These are phyloP conservation scores for Amazona ochrocephala DNA, from an alignment of 2,797 vertebrate genomes.

Conservation along the genomic window DNA sequence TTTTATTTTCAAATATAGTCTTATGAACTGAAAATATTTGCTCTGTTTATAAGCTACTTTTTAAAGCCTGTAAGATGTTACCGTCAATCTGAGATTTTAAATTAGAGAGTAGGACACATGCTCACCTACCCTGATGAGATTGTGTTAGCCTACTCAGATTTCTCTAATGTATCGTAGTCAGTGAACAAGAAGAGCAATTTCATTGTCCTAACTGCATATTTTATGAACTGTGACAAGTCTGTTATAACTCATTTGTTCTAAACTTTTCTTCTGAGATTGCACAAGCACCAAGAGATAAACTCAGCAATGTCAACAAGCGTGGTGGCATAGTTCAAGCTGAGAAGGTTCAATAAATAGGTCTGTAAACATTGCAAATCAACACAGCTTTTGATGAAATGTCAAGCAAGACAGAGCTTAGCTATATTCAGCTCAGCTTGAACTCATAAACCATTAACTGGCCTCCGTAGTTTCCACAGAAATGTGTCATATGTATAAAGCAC, in stretches of 20 bases:
- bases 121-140: conserved; percentile 16
- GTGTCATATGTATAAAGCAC: conserved; percentile 63
- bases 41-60: not conserved
- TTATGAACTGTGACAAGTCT: conserved; percentile 71
- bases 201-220: conserved; percentile 67
- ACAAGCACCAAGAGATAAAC: conserved; percentile 72
- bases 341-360: conserved; percentile 79
- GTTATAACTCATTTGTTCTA: conserved; percentile 66
- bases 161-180: conserved; percentile 44
- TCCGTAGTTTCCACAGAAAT: conserved; percentile 68
- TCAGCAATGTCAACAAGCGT: conserved; percentile 75
- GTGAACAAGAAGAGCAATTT: conserved; percentile 61
- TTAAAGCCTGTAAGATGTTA: not conserved
- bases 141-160: conserved; percentile 8
- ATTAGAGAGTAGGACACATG: not conserved
- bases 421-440: conserved; percentile 79
- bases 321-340: conserved; percentile 77
- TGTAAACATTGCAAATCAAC: conserved; percentile 79
- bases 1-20: not conserved
- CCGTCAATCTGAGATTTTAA: not conserved
- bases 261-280: conserved; percentile 66
- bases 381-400: conserved; percentile 80
- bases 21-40: not conserved
- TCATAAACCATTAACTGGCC: conserved; percentile 79
- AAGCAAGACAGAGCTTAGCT: conserved; percentile 76